These are phyloP conservation scores for Numenius arquata DNA, from an alignment of 2,113 vertebrate species.

Conservation along the genomic window DNA sequence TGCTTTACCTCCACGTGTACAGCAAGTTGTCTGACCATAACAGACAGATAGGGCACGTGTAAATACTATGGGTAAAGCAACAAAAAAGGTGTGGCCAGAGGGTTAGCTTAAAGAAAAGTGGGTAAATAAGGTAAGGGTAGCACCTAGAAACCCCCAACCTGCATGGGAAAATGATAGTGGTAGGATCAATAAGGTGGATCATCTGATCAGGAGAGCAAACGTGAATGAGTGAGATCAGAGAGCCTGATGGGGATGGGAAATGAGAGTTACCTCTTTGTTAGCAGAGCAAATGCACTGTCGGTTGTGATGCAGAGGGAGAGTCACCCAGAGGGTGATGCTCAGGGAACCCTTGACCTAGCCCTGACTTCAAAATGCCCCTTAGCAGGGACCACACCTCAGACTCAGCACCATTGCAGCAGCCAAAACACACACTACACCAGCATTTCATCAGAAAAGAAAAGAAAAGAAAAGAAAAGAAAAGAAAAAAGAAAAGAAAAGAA, in stretches of 20 bases:
- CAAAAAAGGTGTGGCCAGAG: not conserved
- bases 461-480: not conserved
- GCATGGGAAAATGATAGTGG: not conserved
- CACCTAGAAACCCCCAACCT: not conserved
- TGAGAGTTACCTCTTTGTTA: not conserved
- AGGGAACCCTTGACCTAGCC: not conserved
- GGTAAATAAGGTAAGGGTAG: not conserved
- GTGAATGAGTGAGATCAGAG: not conserved
- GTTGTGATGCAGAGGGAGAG: not conserved
- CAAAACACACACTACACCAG: not conserved
- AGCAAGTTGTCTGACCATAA: not conserved
- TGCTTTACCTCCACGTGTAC: not conserved
- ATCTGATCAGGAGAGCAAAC: not conserved
- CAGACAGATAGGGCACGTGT: not conserved
- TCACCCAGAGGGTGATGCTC: not conserved
- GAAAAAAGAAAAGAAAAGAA: not conserved
- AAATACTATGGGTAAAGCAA: not conserved
- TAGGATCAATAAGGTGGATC: not conserved
- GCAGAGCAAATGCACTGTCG: not conserved
- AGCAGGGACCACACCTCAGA: not conserved
- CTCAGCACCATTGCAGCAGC: not conserved
- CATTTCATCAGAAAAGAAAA: not conserved
- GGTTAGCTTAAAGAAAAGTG: not conserved
- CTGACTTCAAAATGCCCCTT: not conserved
- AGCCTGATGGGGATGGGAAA: rapidly evolving